phyloP scores from a whole-genome alignment of 2,888 invertebrate species.

The Aleiodes alternator region DNA sequence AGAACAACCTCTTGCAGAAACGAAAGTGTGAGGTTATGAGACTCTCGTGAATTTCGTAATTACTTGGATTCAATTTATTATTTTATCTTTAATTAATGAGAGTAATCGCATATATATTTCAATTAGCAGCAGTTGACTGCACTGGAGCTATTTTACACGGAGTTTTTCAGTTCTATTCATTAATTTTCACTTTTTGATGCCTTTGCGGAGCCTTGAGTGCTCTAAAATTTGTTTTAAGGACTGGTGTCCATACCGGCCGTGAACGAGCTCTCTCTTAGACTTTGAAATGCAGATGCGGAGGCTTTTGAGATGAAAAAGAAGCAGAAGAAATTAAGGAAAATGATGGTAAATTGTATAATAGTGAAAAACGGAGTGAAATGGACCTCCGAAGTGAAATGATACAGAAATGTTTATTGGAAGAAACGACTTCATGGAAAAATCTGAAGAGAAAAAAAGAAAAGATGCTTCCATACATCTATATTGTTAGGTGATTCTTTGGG shows the following conservation, averaged over 20 bases:
- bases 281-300: no score
- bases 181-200: constrained; percentile 18
- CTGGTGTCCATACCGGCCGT: not conserved
- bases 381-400: no score
- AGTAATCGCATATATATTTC: constrained; percentile 65
- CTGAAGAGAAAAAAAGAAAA: no score
- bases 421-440: no score
- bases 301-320: no score
- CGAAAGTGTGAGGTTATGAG: constrained; percentile 37
- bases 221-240: not conserved
- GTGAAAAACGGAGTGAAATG: no score
- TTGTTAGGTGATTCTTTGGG: no score
- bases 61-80: constrained; percentile 69
- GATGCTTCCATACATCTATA: no score
- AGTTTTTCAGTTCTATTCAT: constrained; percentile 1
- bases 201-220: not conserved
- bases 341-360: no score
- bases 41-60: constrained; percentile 67
- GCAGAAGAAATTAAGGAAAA: no score
- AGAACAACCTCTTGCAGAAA: no score
- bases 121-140: constrained; percentile 62
- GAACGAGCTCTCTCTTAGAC: not conserved
- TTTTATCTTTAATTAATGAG: constrained; percentile 72
- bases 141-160: not conserved
- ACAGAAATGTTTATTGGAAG: no score